phyloP scores from a whole-genome alignment of 2,113 vertebrate species.

The Todiramphus saurophagus region DNA sequence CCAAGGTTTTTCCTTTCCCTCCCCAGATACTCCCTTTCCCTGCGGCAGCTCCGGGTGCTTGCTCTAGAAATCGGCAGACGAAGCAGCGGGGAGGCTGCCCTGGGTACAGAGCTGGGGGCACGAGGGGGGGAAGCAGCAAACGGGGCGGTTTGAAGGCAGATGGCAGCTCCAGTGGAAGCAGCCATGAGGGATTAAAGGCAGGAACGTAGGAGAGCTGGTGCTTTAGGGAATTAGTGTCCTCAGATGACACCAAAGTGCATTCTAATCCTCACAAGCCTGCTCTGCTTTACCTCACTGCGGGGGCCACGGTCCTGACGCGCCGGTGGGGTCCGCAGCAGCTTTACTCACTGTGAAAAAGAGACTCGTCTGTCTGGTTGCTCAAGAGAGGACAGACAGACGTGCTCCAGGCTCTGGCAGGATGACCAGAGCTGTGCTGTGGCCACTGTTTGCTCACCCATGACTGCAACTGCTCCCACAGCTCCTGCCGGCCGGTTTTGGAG shows the following conservation, averaged over 20 bases:
- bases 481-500: accelerated
- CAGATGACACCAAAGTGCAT: neutral
- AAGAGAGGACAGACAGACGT: accelerated
- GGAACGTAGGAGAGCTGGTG: neutral
- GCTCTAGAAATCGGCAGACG: neutral
- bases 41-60: neutral
- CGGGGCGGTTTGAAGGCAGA: neutral
- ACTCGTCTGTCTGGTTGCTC: accelerated
- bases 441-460: neutral
- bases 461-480: neutral
- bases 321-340: neutral
- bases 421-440: neutral
- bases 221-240: neutral
- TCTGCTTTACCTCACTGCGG: neutral
- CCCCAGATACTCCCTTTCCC: neutral
- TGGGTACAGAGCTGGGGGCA: neutral
- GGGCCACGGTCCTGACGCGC: accelerated
- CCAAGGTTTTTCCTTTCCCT: neutral
- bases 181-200: neutral
- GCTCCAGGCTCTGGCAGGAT: neutral
- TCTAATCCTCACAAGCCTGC: neutral
- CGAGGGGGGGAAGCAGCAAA: neutral
- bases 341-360: neutral
- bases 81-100: neutral
- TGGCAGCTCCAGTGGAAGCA: neutral